Base-by-base conservation (phyloP, 1,140 invertebrate species). In the Aphaenogaster ashmeadi region DNA sequence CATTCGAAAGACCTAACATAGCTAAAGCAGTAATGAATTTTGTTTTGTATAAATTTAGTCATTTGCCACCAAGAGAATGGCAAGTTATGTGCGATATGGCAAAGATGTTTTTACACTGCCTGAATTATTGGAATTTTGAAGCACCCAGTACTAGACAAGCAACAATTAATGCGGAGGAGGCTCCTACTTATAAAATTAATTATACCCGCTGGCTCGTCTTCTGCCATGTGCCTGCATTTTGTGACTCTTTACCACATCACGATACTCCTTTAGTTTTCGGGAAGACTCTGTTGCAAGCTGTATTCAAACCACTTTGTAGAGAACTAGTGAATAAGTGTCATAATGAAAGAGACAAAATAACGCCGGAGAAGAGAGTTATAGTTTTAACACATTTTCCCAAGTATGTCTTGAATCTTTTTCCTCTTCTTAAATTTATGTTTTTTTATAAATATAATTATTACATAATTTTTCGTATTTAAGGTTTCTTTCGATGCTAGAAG, bases 161-260 rank as follows among this genome's bases (percentile, higher is more conserved):
- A 89, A 96, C 97, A 1, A 96, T 97, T 8, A 97, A 97, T 41
- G 96, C 96, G 8, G 98, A 99, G 90, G 98, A 99, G 92, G 97
- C 97, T 33, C 97, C 97, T 9, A 97, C 97, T 3, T 99, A 99
- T 93, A 98, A 98, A 96, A 97, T 98, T 66, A 98, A 98, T 95
- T 99, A 99, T 93, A 98, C 97, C n/a, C 97, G 98, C 89, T 99
- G 99, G 99, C 95, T 99, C 33, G 98, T 99, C 13, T 99, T 99
- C 93, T 99, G 98, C 93, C 98, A 99, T 95, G 98, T 99, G 6
- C 99, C 99, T 13, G 98, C 98, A 6, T 98, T 99, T 94, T 99
- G 99, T 93, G 98, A 99, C 95, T 99, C 98, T 5, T 95, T 99
- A 47, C 97, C 97, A 0, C 98, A 98, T 94, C 98, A 97, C 92